Percentiles rank a stretch among this genome's conserved stretches.
phyloP scores from a whole-genome alignment of 2,888 invertebrate genomes.

The Zootermopsis nevadensis region DNA sequence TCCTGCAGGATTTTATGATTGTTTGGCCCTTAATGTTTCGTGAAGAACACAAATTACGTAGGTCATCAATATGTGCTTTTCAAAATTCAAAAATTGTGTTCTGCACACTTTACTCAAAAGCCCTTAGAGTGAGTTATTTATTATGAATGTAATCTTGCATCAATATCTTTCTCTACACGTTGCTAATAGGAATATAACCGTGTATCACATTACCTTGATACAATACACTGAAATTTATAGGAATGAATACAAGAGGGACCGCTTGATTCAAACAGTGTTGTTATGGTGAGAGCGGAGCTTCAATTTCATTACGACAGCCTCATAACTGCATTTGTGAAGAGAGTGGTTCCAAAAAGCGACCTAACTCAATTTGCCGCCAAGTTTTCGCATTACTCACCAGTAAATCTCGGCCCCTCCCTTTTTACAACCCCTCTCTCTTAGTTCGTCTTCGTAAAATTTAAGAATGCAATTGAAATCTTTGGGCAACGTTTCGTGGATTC shows the following conservation, averaged over 20 bases:
- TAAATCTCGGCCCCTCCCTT: background rate
- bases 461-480: background rate
- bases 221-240: background rate
- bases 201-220: background rate
- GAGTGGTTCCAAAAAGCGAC: slow-evolving; percentile 37
- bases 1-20: too few species aligned
- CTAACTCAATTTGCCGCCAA: slow-evolving; percentile 48
- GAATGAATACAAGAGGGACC: background rate
- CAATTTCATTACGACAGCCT: slow-evolving; percentile 32
- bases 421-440: background rate
- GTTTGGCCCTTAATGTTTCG: too few species aligned
- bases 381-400: slow-evolving; percentile 44
- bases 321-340: slow-evolving; percentile 36
- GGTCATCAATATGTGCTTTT: too few species aligned
- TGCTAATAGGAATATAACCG: background rate
- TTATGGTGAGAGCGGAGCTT: background rate
- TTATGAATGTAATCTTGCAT: too few species aligned
- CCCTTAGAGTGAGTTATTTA: too few species aligned
- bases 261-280: background rate
- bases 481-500: background rate
- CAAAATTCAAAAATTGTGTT: too few species aligned
- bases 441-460: background rate
- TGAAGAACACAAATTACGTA: too few species aligned
- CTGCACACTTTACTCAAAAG: too few species aligned
- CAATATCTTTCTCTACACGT: too few species aligned